Evolutionary conservation across 2,113 vertebrate genomes (phyloP).

Genomic region (Tachuris rubrigastra): DNA sequence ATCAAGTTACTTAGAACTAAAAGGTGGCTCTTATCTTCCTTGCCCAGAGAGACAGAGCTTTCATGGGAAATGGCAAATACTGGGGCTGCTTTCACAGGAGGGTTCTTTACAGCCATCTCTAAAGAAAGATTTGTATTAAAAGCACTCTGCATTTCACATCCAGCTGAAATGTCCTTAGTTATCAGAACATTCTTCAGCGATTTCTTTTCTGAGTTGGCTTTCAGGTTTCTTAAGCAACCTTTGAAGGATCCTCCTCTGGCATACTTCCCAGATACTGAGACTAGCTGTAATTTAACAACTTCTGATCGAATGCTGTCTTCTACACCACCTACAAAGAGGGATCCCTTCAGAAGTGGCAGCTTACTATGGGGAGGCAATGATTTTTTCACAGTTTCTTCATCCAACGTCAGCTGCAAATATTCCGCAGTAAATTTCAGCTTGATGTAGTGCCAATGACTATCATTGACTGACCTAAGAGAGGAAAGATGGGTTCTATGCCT

Average conservation of each 20-base stretch:
- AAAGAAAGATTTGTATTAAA: conserved; percentile 3
- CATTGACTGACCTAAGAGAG: conserved; percentile 75
- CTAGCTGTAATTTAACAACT: conserved; percentile 75
- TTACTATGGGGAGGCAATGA: conserved; percentile 66
- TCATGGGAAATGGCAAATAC: conserved; percentile 52
- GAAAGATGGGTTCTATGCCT: conserved; percentile 74
- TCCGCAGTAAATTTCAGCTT: conserved; percentile 76
- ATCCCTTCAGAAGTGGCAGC: conserved; percentile 73
- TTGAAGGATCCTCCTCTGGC: conserved; percentile 85
- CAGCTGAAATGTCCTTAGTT: conserved; percentile 87
- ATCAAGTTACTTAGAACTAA: conserved; percentile 81
- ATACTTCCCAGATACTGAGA: conserved; percentile 80
- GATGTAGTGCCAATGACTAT: conserved; percentile 83
- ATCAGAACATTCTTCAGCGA: conserved; percentile 81
- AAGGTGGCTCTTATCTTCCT: conserved; percentile 69
- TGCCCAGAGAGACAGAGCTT: conserved; percentile 32
- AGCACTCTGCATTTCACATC: conserved; percentile 78
- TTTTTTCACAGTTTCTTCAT: conserved; percentile 78
- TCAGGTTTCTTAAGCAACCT: conserved; percentile 86
- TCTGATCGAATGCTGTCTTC: conserved; percentile 75
- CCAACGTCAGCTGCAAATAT: conserved; percentile 81
- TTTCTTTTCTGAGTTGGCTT: conserved; percentile 75
- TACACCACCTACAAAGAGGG: conserved; percentile 84
- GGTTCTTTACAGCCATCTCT: conserved; percentile 3
- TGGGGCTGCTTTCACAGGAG: conserved; percentile 34